Conservation (phyloP, 2,113 vertebrate genomes). For the Apodemus sylvaticus region DNA sequence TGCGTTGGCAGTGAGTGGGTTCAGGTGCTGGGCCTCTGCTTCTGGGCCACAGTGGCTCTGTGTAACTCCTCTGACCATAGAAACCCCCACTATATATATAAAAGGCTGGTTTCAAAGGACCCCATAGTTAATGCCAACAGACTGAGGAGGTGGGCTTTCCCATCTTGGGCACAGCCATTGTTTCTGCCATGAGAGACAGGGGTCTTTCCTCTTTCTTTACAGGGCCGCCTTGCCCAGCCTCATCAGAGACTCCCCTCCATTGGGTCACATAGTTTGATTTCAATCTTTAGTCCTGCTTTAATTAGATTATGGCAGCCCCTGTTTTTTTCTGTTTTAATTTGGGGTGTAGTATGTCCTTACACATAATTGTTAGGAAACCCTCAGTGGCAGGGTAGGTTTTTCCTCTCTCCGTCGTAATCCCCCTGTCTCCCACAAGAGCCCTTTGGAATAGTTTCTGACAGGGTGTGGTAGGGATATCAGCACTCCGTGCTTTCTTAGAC, state of each 20-base stretch:
- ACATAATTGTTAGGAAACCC: neutral
- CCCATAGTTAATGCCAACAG: neutral
- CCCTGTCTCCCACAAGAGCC: neutral
- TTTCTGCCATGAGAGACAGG: neutral
- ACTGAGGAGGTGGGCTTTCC: neutral
- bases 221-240: too few relatives aligned
- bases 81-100: neutral
- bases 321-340: conserved; percentile 35
- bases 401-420: neutral
- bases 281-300: conserved; percentile 25
- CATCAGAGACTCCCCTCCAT: neutral
- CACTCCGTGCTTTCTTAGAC: neutral
- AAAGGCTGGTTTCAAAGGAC: neutral
- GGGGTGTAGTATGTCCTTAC: neutral
- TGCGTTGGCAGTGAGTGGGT: neutral
- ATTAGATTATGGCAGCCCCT: neutral
- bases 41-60: neutral
- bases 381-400: neutral
- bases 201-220: neutral
- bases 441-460: neutral
- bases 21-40: neutral
- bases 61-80: neutral
- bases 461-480: neutral
- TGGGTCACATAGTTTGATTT: neutral
- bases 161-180: too few relatives aligned